Evolutionary conservation across 2,797 vertebrate genomes (phyloP).

Genomic region (Oreonectes daqikongensis): DNA sequence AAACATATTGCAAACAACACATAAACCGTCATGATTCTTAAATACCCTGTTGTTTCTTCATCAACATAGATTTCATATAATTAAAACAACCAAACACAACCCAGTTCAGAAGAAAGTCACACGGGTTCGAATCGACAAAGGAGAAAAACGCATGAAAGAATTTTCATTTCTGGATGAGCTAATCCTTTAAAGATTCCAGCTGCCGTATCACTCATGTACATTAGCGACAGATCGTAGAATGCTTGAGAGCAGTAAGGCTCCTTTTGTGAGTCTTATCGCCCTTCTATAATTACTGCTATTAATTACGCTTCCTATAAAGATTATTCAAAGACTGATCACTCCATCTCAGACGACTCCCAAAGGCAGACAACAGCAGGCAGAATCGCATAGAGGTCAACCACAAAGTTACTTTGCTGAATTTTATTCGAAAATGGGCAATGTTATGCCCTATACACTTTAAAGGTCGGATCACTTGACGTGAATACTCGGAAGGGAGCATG

Average conservation of each 20-base stretch:
- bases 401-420: conserved; percentile 30
- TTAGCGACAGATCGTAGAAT: conserved; percentile 39
- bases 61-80: background rate
- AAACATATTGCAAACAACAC: background rate
- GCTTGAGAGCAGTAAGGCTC: conserved; percentile 31
- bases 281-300: conserved; percentile 58
- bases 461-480: background rate
- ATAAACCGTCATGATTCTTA: background rate
- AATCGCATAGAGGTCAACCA: conserved; percentile 35
- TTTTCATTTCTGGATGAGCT: conserved; percentile 7
- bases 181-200: conserved; percentile 4
- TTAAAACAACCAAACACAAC: background rate
- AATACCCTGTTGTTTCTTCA: no score
- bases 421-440: background rate
- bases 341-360: conserved; percentile 24
- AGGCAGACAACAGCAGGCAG: conserved; percentile 33
- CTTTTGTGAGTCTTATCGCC: conserved; percentile 57
- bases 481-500: background rate
- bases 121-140: background rate
- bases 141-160: background rate
- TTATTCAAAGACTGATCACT: conserved; percentile 43
- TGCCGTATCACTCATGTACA: conserved; percentile 26
- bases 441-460: background rate
- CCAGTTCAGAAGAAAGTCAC: background rate
- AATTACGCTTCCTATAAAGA: conserved; percentile 54